Evolutionary conservation across 1,140 invertebrate genomes (phyloP), one percentile per base, ranked within the genome.

Genomic region (Kradibia gibbosae): DNA sequence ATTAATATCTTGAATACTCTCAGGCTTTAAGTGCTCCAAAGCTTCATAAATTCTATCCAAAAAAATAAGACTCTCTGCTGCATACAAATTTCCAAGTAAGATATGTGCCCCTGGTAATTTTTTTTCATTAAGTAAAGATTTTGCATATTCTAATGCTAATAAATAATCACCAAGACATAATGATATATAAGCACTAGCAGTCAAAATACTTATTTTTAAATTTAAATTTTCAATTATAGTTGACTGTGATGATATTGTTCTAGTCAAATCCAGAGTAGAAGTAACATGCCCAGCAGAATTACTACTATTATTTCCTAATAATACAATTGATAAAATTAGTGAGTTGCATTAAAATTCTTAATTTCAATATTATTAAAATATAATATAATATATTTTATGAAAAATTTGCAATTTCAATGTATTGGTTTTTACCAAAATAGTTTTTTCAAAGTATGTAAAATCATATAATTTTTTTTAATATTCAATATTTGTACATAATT

Each of bases 61-160:
- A 76, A 95, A 93, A 83, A 98, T 94, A n/a, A 97, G 90, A 60
- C 97, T 95, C 90, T 99, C 97, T 0, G 96, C 97, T 28, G 96
- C 95, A 89, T 98, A 98, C 83, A 98, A 93, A 89, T 97, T 95
- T 0, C 94, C 96, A 81, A 98, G 91, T 81, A 97, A 94, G 89
- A 92, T 94, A 85, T 95, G 94, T 55, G 93, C 93, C 20, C 93
- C 93, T 25, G 94, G 94, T 57, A 95, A 85, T 84, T 92, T 92
- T 67, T 94, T 92, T 85, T 95, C 94, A 75, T 88, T 92, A 31
- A 96, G 87, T 22, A 97, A 88, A 42, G 93, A 91, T 87, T 94
- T 94, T 13, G 97, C 94, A 92, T 96, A 94, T 82, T 95, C 93
- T 22, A 97, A 91, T 7, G 97, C 96, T n/a, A 95, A 91, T 20